A percentile compares a stretch with the other conserved stretches of the same genome.
Evolutionary conservation across 1,140 invertebrate species (phyloP).

Genomic region (Diplogasteroides magnus): DNA sequence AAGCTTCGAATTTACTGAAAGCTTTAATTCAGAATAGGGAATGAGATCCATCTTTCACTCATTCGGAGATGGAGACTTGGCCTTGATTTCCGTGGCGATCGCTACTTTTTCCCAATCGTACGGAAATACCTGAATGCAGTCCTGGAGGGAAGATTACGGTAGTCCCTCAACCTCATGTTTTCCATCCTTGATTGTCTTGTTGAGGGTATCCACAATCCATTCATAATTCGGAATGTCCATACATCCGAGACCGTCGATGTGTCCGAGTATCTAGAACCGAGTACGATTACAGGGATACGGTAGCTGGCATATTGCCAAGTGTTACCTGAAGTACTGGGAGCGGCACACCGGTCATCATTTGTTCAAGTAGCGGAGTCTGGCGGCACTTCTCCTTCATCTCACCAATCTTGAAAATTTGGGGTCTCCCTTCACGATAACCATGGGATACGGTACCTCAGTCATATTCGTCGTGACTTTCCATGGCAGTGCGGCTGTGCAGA

Average conservation of each 20-base stretch:
- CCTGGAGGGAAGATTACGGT: background rate
- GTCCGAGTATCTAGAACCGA: constrained; percentile 1
- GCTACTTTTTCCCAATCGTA: constrained; percentile 30
- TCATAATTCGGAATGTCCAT: constrained; percentile 23
- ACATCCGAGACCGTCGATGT: constrained; percentile 16
- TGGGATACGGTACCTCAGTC: background rate
- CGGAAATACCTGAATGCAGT: constrained; percentile 17
- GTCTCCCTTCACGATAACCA: background rate
- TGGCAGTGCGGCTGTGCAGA: constrained; percentile 30
- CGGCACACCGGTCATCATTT: constrained; percentile 22
- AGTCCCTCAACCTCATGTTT: constrained; percentile 2
- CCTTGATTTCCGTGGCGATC: background rate
- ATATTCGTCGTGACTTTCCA: constrained; percentile 30
- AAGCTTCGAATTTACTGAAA: no score
- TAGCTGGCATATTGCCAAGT: no score
- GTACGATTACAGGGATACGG: background rate
- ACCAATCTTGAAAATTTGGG: constrained; percentile 19
- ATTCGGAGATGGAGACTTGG: background rate
- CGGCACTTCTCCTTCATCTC: constrained; percentile 23
- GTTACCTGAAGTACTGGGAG: constrained; percentile 15
- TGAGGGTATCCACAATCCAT: constrained; percentile 15
- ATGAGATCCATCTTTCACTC: no score
- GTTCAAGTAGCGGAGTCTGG: constrained; percentile 6
- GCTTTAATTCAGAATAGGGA: no score
- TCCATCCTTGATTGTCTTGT: constrained; percentile 8